phyloP scores from a whole-genome alignment of 2,113 vertebrate species.

The Epinephelus moara region DNA sequence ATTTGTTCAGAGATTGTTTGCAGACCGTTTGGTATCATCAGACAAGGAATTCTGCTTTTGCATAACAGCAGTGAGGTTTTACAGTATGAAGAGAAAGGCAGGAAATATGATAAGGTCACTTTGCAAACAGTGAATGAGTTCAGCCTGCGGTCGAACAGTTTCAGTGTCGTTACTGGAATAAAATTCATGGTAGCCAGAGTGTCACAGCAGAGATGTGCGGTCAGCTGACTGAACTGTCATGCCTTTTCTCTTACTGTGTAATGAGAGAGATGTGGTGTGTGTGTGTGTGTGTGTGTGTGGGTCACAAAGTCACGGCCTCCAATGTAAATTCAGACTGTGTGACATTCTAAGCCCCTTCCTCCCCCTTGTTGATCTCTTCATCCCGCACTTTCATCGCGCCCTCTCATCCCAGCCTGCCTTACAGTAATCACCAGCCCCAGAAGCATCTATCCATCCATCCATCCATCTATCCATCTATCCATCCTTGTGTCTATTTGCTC shows the following conservation, averaged over 20 bases:
- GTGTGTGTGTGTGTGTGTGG: constrained; percentile 13
- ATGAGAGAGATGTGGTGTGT: constrained; percentile 34
- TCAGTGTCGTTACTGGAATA: background rate
- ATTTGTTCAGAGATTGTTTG: background rate
- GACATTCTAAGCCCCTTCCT: constrained; percentile 42
- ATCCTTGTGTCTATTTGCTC: constrained; percentile 14
- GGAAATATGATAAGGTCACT: background rate
- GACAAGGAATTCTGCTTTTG: background rate
- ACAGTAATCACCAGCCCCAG: constrained; percentile 33
- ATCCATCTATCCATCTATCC: background rate
- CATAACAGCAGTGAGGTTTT: constrained; percentile 5
- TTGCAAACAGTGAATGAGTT: background rate
- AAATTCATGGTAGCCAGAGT: background rate
- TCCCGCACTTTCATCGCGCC: background rate
- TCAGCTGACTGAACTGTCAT: constrained; percentile 53
- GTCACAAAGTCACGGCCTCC: constrained; percentile 49
- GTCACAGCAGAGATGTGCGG: background rate
- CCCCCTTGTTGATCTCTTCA: constrained; percentile 4
- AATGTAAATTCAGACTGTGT: constrained; percentile 47
- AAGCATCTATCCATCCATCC: constrained; percentile 6
- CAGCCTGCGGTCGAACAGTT: background rate
- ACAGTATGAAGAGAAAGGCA: background rate
- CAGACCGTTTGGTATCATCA: background rate
- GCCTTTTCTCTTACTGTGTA: constrained; percentile 42
- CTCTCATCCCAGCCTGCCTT: constrained; percentile 1